These are phyloP conservation scores for Burhinus oedicnemus DNA, from an alignment of 2,113 vertebrate species.

Conservation along the genomic window DNA sequence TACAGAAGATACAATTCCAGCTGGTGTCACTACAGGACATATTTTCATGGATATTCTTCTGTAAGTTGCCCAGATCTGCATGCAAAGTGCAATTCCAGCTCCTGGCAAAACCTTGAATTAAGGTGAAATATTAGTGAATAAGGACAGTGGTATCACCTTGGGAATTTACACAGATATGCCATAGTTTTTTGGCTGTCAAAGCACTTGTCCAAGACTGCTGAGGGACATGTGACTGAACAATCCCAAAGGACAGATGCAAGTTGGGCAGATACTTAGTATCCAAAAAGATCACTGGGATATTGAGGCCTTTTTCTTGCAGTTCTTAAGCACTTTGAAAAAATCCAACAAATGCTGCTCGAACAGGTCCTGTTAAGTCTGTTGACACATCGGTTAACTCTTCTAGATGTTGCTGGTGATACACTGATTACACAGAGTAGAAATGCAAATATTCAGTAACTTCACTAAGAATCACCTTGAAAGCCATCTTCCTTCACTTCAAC, in stretches of 20 bases:
- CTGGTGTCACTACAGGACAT: neutral
- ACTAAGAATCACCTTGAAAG: neutral
- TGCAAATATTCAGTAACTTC: neutral
- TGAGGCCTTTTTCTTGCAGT: neutral
- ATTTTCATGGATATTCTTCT: neutral
- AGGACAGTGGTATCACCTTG: neutral
- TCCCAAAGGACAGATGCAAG: neutral
- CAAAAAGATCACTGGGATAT: neutral
- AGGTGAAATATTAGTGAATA: neutral
- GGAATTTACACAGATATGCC: neutral
- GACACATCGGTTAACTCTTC: neutral
- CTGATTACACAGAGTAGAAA: neutral
- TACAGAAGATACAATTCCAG: neutral
- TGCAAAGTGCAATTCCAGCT: neutral
- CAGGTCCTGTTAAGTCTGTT: neutral
- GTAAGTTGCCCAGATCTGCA: neutral
- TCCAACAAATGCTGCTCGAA: fast-evolving
- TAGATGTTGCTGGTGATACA: neutral
- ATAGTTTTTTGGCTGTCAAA: neutral
- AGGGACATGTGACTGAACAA: neutral
- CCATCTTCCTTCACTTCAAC: neutral
- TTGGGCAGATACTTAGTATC: neutral
- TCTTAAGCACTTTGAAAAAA: neutral
- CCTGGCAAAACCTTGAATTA: neutral
- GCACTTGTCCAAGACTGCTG: neutral